These are phyloP conservation scores for Amphiura filiformis DNA, from an alignment of 35 echinoderm and acorn worm species.

Conservation along the genomic window DNA sequence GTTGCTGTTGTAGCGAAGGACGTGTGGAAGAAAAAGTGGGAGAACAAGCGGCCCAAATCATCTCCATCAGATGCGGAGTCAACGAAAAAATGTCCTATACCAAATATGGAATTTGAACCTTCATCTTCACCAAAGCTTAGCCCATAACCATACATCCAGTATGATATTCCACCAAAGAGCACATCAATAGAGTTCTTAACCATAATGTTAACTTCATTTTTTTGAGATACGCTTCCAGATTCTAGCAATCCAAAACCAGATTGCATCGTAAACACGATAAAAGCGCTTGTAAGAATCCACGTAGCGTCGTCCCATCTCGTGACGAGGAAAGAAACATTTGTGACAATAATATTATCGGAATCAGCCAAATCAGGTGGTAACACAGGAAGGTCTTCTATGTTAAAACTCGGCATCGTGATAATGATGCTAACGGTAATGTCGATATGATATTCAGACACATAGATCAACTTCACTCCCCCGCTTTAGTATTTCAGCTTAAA, in stretches of 20 bases:
- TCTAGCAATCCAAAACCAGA: slow-evolving; percentile 86
- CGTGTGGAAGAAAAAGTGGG: slow-evolving; percentile 60
- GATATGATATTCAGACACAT: too few species aligned
- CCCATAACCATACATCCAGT: slow-evolving; percentile 84
- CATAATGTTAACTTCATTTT: slow-evolving; percentile 93
- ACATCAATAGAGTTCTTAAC: slow-evolving; percentile 81
- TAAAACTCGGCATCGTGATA: too few species aligned
- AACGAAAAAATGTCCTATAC: slow-evolving; percentile 58
- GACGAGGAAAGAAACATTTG: neutral
- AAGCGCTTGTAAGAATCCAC: slow-evolving; percentile 83
- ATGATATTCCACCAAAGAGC: slow-evolving; percentile 68
- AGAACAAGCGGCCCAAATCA: slow-evolving; percentile 30
- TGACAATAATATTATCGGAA: neutral
- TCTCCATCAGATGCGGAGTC: slow-evolving; percentile 4
- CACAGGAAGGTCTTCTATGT: too few species aligned
- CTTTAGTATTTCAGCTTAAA: too few species aligned
- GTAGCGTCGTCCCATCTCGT: slow-evolving; percentile 81
- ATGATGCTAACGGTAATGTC: too few species aligned
- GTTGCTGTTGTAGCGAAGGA: slow-evolving; percentile 72
- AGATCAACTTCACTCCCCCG: too few species aligned
- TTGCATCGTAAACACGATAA: slow-evolving; percentile 91
- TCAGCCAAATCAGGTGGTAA: too few species aligned
- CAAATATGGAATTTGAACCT: slow-evolving; percentile 31
- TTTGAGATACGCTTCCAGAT: slow-evolving; percentile 64
- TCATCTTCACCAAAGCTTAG: slow-evolving; percentile 42